Percentiles rank a stretch among this genome's conserved stretches.
These are phyloP conservation scores for Ivindomyrus marchei DNA, from an alignment of 2,113 vertebrate genomes.

Conservation along the genomic window DNA sequence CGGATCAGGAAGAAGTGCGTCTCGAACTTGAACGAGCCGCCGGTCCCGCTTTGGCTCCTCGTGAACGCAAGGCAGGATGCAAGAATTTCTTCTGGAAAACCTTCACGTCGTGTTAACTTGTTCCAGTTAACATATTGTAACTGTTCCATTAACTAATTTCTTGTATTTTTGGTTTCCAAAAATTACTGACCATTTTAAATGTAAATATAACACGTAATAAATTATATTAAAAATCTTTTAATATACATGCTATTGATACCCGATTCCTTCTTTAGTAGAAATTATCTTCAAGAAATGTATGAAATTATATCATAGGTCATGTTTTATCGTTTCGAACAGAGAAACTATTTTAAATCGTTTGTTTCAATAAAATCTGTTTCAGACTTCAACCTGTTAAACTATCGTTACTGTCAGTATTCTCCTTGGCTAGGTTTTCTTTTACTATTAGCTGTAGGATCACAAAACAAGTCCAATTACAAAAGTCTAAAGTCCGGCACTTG, in stretches of 20 bases:
- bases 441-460: not conserved
- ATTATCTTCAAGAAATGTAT: conserved; percentile 50
- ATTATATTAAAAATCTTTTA: conserved; percentile 55
- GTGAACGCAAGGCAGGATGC: conserved; percentile 96
- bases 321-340: conserved; percentile 53
- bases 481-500: not conserved
- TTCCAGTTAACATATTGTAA: not conserved
- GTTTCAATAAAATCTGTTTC: conserved; percentile 70
- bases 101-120: conserved; percentile 90
- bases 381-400: conserved; percentile 37
- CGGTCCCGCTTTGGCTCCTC: conserved; percentile 74
- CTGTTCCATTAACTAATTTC: conserved; percentile 8
- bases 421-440: not conserved
- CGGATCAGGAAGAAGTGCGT: conserved; percentile 74
- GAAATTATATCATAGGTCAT: conserved; percentile 50
- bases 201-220: conserved; percentile 58
- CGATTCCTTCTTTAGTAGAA: conserved; percentile 14
- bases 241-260: conserved; percentile 28
- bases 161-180: conserved; percentile 19
- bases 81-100: conserved; percentile 99
- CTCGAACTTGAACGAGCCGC: conserved; percentile 81
- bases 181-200: conserved; percentile 37
- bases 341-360: conserved; percentile 65
- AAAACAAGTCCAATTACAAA: not conserved
- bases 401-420: not conserved